Evolutionary conservation across 2,113 vertebrate genomes (phyloP), one percentile per base, ranked within the genome.

Genomic region (Muntiacus muntjak): DNA sequence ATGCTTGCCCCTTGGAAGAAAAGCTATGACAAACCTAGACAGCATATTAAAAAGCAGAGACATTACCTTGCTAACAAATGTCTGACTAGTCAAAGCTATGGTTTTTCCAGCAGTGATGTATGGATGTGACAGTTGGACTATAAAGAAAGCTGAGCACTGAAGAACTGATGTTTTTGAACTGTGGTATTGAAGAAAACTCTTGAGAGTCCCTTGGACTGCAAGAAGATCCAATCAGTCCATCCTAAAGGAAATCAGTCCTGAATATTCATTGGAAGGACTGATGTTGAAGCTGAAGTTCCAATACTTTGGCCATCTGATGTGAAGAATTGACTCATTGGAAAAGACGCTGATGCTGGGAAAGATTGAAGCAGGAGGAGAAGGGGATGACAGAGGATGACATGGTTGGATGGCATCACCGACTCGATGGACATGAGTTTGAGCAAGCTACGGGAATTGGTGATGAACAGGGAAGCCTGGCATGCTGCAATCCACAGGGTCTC

Each of bases 391-490:
- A 36, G 19, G 64, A 36, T 36, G 17, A 71, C 19, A 23, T 1
- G n/a, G n/a, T 36, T 71, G n/a, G n/a, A 71, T 71, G 64, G n/a
- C n/a, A 40, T 23, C n/a, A 40, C 67, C 11, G 19, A 40, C n/a
- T 71, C 1, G 1, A 71, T 40, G 10, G 19, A 40, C n/a, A 6
- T 71, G n/a, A 40, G 19, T 40, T 40, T 71, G 19, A 71, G 10
- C 19, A 71, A 71, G n/a, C 67, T 71, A 40, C 0, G 0, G n/a
- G 11, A 71, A 36, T 21, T 71, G n/a, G n/a, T 71, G 9, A 71
- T 21, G 64, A 17, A 21, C n/a, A 71, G n/a, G 9, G 64, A n/a
- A 21, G 64, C 17, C 9, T 71, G n/a, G 64, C 0, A 0, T 36
- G 64, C 64, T 71, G 64, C 64, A 36, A 17, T 21, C 64, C 64